phyloP scores from a whole-genome alignment of 1,140 invertebrate species.

The Leptinotarsa lineolata region DNA sequence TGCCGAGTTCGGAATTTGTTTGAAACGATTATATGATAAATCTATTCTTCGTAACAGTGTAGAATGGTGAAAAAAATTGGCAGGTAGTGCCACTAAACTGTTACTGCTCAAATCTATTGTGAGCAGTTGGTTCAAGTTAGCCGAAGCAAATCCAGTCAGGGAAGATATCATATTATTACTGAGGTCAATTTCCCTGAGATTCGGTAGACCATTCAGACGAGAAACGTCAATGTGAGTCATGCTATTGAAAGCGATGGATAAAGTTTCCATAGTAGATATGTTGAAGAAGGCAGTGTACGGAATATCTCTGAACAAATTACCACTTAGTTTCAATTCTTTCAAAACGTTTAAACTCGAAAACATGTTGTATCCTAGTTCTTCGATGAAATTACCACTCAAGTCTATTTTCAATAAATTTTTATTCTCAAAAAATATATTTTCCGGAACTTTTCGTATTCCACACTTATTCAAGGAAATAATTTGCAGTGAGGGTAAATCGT shows the following conservation, averaged over 20 bases:
- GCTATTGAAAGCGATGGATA: slow-evolving; percentile 74
- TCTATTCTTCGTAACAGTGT: slow-evolving; percentile 74
- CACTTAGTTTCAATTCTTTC: slow-evolving; percentile 73
- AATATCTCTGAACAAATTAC: slow-evolving; percentile 74
- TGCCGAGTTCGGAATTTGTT: slow-evolving; percentile 78
- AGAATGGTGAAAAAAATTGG: slow-evolving; percentile 79
- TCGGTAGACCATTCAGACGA: slow-evolving; percentile 72
- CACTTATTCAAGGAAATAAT: slow-evolving; percentile 71
- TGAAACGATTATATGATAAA: slow-evolving; percentile 79
- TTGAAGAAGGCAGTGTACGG: slow-evolving; percentile 77
- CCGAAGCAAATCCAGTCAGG: slow-evolving; percentile 75
- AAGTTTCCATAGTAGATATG: slow-evolving; percentile 71
- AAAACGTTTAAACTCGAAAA: slow-evolving; percentile 73
- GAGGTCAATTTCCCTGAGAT: slow-evolving; percentile 75
- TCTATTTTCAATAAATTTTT: slow-evolving; percentile 74
- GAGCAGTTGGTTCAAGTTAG: slow-evolving; percentile 72
- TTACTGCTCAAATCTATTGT: slow-evolving; percentile 78
- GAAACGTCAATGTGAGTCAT: slow-evolving; percentile 75
- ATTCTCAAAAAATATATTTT: slow-evolving; percentile 73
- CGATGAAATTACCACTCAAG: slow-evolving; percentile 70
- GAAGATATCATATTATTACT: slow-evolving; percentile 76
- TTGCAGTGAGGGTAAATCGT: slow-evolving; percentile 75
- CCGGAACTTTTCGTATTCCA: slow-evolving; percentile 68
- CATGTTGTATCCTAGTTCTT: slow-evolving; percentile 67
- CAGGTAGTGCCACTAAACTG: slow-evolving; percentile 73